Base-by-base conservation (phyloP, 2,113 vertebrate genomes). In the Crypturellus undulatus region DNA sequence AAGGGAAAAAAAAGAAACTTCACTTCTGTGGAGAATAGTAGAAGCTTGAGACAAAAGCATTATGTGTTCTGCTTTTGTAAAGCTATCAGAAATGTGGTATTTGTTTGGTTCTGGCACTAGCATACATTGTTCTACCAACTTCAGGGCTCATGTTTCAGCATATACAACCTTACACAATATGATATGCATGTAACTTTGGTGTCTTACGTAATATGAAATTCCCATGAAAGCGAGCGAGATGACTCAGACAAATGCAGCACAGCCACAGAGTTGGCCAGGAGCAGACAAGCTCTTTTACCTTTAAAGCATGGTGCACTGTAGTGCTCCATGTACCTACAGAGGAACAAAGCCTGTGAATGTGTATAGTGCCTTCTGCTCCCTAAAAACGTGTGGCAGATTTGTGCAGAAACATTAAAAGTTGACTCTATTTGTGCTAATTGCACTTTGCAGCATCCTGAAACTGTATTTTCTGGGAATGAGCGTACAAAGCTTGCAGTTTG, bases 291-390 rank as follows among this genome's bases (percentile, higher is more conserved):
- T 79, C 65, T 58, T 18, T 21, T 28, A 0, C 24, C 43, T 52
- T 47, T 82, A 32, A 71, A 40, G 45, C 15, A 4, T 0, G 5
- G 32, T 25, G 34, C 6, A 4, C 24, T 8, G 15, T 43, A 64
- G n/a, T 6, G 0, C 10, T 42, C 24, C 51, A 26, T 0, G 0
- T 30, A 45, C 16, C 21, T 22, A 3, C 28, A 0, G 1, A 51
- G 42, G 42, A 30, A 34, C 0, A 0, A 79, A 68, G 32, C 38
- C 70, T 2, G 0, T 9, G 58, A 51, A 38, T n/a, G 49, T 15
- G 21, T 3, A 2, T 0, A 5, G 38, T 28, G 58, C 9, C 16
- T 79, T 43, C 49, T 58, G 36, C 12, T 77, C 36, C 43, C 20
- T 2, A 0, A 4, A 7, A 67, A 70, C 8, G 5, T 51, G 32